Evolutionary conservation across 2,113 vertebrate species (phyloP).

Genomic region (Xiphophorus couchianus): DNA sequence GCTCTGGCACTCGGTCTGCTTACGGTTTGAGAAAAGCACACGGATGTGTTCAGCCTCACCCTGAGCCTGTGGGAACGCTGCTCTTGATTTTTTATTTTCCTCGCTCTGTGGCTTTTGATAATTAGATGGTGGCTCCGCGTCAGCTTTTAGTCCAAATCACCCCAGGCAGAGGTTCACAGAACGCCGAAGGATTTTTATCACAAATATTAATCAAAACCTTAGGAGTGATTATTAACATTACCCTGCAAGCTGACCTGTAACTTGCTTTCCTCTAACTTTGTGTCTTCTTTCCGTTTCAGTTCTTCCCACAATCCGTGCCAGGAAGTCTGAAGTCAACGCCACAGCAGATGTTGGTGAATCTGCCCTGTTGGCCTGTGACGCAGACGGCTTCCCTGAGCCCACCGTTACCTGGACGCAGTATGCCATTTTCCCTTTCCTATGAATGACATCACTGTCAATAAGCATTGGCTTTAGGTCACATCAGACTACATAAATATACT

Average conservation of each 20-base stretch:
- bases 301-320: conserved; percentile 89
- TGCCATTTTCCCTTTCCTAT: conserved; percentile 38
- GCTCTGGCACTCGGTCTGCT: neutral
- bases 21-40: neutral
- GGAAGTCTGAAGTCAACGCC: conserved; percentile 89
- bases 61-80: neutral
- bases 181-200: neutral
- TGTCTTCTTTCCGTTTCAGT: conserved; percentile 77
- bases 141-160: neutral
- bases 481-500: neutral
- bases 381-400: conserved; percentile 94
- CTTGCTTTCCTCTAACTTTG: neutral
- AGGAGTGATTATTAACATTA: neutral
- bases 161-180: neutral
- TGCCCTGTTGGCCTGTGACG: conserved; percentile 90
- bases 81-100: neutral
- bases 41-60: neutral
- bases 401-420: conserved; percentile 93
- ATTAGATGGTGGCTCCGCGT: neutral
- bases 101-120: neutral
- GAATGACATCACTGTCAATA: neutral
- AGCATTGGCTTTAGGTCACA: neutral
- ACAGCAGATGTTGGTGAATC: conserved; percentile 88
- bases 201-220: neutral
- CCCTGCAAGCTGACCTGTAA: neutral